Percentiles rank a stretch among this genome's conserved stretches.
These are phyloP conservation scores for Acomys russatus DNA, from an alignment of 2,797 vertebrate genomes.

Conservation along the genomic window DNA sequence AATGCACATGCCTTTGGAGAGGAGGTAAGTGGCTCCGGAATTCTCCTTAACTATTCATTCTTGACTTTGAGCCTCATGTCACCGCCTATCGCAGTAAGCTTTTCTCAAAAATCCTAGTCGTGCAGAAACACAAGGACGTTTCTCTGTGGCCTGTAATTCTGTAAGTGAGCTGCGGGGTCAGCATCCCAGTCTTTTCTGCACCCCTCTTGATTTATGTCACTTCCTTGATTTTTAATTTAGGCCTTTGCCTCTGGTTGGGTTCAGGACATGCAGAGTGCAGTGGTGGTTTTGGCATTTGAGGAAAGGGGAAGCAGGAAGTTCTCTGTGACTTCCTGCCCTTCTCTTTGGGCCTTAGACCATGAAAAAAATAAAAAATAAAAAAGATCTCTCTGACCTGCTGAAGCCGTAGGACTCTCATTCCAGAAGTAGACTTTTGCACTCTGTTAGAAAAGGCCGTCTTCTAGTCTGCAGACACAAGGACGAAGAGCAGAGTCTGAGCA, in stretches of 20 bases:
- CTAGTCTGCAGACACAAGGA: not conserved
- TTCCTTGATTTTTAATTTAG: not conserved
- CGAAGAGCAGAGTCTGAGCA: not conserved
- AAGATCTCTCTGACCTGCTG: not conserved
- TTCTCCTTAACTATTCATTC: not conserved
- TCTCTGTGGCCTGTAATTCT: not conserved
- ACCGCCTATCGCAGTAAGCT: conserved; percentile 18
- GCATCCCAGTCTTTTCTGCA: not conserved
- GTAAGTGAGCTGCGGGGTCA: not conserved
- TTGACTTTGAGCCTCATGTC: not conserved
- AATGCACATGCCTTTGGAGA: not conserved
- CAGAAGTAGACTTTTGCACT: not conserved
- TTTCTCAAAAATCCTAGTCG: conserved; percentile 3
- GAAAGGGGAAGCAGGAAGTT: not conserved
- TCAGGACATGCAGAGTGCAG: not conserved
- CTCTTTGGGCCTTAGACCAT: not conserved
- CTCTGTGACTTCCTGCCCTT: not conserved
- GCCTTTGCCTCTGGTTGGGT: not conserved
- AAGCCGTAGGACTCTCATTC: not conserved
- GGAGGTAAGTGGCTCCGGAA: not conserved
- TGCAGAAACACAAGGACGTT: not conserved
- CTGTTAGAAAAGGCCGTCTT: not conserved
- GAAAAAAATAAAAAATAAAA: too few relatives aligned
- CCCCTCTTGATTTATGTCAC: not conserved
- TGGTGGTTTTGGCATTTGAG: not conserved